These are phyloP conservation scores for Cyaniris semiargus DNA, from an alignment of 2,888 invertebrate genomes.

Conservation along the genomic window DNA sequence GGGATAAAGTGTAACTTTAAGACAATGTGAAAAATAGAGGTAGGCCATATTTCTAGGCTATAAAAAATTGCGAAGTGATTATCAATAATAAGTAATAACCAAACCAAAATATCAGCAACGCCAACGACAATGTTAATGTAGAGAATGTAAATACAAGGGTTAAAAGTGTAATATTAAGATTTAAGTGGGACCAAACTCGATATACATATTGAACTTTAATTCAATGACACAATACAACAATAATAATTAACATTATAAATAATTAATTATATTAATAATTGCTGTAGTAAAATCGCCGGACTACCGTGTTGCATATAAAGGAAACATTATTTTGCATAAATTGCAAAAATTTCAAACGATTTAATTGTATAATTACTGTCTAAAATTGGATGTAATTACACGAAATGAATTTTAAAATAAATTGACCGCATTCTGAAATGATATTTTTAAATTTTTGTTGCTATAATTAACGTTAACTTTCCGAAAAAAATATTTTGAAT, in stretches of 20 bases:
- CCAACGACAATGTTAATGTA: too few species aligned
- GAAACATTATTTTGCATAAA: constrained; percentile 23
- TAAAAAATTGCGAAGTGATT: too few species aligned
- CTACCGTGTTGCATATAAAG: constrained; percentile 20
- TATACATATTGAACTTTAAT: constrained; percentile 13
- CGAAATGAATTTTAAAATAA: not conserved
- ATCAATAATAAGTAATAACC: too few species aligned
- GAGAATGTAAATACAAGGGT: too few species aligned
- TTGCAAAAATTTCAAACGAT: not conserved
- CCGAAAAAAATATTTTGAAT: not conserved
- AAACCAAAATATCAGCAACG: too few species aligned
- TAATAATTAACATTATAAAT: constrained; percentile 12
- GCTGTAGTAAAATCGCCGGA: constrained; percentile 3
- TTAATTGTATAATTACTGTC: not conserved
- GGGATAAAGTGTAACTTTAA: too few species aligned
- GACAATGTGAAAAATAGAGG: too few species aligned
- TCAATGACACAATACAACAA: not conserved
- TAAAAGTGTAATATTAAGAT: too few species aligned
- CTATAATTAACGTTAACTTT: not conserved
- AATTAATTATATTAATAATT: constrained; percentile 1
- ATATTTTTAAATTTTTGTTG: not conserved
- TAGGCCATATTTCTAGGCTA: too few species aligned
- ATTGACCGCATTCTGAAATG: not conserved
- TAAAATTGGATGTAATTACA: not conserved
- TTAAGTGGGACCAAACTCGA: not conserved